A percentile compares a stretch with the other conserved stretches of the same genome.
Conservation (phyloP, 2,888 invertebrate species). For the Chymomyza procnemis region DNA sequence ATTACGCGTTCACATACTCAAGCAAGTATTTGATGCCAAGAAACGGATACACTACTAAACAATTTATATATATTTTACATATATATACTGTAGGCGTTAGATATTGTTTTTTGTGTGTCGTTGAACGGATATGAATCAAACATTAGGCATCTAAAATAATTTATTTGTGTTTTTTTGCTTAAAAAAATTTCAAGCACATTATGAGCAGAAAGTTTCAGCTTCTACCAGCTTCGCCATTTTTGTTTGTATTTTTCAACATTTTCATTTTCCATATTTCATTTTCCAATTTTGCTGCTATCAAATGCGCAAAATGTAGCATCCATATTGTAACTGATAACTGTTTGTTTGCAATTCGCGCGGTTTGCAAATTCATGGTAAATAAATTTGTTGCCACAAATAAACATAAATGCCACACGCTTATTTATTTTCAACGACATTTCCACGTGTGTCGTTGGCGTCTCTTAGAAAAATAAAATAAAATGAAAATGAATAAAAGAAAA, state of each 20-base stretch:
- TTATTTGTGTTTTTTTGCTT: not conserved
- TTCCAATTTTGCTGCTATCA: no score
- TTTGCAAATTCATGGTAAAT: slow-evolving; percentile 57
- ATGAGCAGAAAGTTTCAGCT: no score
- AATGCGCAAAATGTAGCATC: slow-evolving; percentile 47
- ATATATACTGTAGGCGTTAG: not conserved
- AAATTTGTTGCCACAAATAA: slow-evolving; percentile 64
- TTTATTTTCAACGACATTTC: slow-evolving; percentile 36
- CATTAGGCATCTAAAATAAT: not conserved
- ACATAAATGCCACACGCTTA: slow-evolving; percentile 69
- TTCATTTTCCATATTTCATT: no score
- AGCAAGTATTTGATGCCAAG: not conserved
- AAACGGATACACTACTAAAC: not conserved
- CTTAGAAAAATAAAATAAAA: not conserved
- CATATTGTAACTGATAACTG: not conserved
- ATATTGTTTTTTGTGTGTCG: not conserved
- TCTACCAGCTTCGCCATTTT: not conserved
- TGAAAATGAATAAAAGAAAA: not conserved
- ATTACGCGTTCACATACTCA: not conserved
- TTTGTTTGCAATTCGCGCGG: not conserved
- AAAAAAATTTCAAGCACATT: no score
- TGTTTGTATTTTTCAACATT: not conserved
- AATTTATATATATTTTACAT: not conserved
- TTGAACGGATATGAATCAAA: not conserved
- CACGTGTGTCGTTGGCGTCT: not conserved